Evolutionary conservation across 2,797 vertebrate genomes (phyloP).

Genomic region (Mus minutoides): DNA sequence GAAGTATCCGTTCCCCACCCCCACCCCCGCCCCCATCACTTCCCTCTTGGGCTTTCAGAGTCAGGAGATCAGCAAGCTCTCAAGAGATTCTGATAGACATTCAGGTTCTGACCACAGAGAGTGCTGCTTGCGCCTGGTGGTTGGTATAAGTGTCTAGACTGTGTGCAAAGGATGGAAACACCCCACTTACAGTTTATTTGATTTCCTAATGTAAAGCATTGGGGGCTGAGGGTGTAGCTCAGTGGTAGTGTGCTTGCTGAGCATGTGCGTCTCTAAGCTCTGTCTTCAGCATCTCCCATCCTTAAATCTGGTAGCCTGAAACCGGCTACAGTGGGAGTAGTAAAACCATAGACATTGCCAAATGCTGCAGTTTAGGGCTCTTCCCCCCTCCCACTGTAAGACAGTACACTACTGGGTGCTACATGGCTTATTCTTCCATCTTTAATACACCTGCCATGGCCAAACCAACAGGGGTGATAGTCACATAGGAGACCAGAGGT

Average conservation of each 20-base stretch:
- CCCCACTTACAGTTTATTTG: neutral
- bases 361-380: neutral
- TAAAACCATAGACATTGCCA: slow-evolving; percentile 3
- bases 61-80: neutral
- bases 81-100: neutral
- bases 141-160: neutral
- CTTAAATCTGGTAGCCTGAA: slow-evolving; percentile 9
- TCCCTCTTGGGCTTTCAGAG: neutral
- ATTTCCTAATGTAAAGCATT: neutral
- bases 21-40: no score
- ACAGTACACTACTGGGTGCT: neutral
- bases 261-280: neutral
- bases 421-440: neutral
- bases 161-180: neutral
- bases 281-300: neutral
- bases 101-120: neutral
- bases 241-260: neutral
- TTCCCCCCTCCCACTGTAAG: neutral
- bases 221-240: neutral
- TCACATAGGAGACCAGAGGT: neutral
- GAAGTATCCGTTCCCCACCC: neutral
- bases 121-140: neutral
- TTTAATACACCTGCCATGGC: neutral
- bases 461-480: slow-evolving; percentile 5
- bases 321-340: neutral